Conservation (phyloP, 2,888 invertebrate species). For the Pseudanteris insignis region DNA sequence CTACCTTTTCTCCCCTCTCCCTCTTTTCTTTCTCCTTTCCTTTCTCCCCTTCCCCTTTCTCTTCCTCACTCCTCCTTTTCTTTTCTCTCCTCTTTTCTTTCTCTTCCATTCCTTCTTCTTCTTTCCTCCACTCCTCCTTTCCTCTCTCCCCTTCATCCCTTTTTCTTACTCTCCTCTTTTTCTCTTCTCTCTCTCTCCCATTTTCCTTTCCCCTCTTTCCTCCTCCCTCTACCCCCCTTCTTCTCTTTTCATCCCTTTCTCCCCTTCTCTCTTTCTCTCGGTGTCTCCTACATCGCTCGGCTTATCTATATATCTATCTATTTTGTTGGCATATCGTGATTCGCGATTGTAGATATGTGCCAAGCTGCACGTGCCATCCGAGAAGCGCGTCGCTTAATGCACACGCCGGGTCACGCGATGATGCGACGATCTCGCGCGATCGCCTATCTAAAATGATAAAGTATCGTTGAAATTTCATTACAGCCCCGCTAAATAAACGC, state of each 20-base stretch:
- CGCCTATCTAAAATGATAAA: too few species aligned
- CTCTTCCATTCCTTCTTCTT: too few species aligned
- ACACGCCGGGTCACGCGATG: constrained; percentile 39
- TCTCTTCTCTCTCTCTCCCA: too few species aligned
- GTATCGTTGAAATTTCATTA: constrained; percentile 32
- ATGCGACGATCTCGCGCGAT: constrained; percentile 23
- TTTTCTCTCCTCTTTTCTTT: too few species aligned
- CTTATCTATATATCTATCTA: constrained; percentile 41
- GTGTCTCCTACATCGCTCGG: constrained; percentile 44
- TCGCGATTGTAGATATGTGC: constrained; percentile 42
- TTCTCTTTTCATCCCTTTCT: too few species aligned
- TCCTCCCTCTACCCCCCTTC: too few species aligned
- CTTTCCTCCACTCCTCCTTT: too few species aligned
- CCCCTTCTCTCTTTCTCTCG: constrained; percentile 43
- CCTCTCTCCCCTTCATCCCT: too few species aligned
- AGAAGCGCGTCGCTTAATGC: constrained; percentile 26
- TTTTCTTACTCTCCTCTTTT: too few species aligned
- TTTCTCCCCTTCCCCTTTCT: constrained; percentile 47
- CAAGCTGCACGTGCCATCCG: constrained; percentile 45
- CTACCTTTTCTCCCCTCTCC: constrained; percentile 44
- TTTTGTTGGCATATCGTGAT: constrained; percentile 39
- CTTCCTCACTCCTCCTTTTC: too few species aligned
- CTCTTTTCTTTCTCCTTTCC: constrained; percentile 43
- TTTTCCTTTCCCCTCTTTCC: too few species aligned
- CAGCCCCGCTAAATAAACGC: constrained; percentile 14